A percentile compares a stretch with the other conserved stretches of the same genome.
phyloP scores from a whole-genome alignment of 2,113 vertebrate genomes.

The Vicugna pacos region DNA sequence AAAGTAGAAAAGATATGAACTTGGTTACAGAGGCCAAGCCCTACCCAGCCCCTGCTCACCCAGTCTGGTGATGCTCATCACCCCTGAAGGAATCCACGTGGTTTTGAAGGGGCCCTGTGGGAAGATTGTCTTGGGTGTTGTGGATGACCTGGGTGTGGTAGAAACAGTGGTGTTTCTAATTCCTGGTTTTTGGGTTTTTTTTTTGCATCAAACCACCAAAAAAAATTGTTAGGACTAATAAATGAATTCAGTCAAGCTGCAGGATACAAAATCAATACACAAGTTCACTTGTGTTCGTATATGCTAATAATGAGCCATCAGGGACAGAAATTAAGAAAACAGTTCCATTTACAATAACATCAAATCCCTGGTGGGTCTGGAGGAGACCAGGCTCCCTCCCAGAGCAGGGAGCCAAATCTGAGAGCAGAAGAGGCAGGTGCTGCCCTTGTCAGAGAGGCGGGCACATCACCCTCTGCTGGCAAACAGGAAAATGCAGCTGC shows the following conservation, averaged over 20 bases:
- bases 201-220: not conserved
- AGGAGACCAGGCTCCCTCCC: not conserved
- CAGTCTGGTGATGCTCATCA: fast-evolving
- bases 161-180: not conserved
- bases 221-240: no score
- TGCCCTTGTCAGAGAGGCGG: fast-evolving
- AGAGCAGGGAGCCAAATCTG: not conserved
- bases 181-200: no score
- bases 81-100: not conserved
- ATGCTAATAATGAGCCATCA: not conserved
- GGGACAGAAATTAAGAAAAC: not conserved
- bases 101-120: not conserved
- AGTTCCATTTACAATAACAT: not conserved
- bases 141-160: not conserved
- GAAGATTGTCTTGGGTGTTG: not conserved
- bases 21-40: not conserved
- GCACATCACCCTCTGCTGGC: not conserved
- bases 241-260: not conserved
- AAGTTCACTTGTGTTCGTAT: not conserved
- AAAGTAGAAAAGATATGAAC: not conserved
- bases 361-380: not conserved
- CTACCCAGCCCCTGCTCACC: not conserved
- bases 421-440: not conserved
- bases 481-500: not conserved
- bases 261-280: not conserved